phyloP scores from a whole-genome alignment of 2,797 vertebrate genomes.

The Myoxocephalus aenaeus region DNA sequence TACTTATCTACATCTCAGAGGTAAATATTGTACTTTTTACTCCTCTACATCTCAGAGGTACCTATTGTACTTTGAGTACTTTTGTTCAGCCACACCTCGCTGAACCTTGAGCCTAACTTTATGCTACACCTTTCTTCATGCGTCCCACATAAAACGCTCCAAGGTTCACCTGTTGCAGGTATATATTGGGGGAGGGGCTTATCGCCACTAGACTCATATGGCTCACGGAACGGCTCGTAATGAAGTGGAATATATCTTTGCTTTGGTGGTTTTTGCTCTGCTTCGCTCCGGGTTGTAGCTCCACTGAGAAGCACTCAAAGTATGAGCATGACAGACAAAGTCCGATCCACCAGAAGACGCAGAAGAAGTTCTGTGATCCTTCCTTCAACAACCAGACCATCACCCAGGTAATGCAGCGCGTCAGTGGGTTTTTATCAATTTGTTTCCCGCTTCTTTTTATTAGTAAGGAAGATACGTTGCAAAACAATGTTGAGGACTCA shows the following conservation, averaged over 20 bases:
- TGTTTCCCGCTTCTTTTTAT: background rate
- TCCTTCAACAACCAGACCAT: constrained; percentile 36
- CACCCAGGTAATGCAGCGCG: constrained; percentile 47
- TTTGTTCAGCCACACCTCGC: constrained; percentile 43
- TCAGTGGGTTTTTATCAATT: background rate
- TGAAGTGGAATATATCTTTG: constrained; percentile 34
- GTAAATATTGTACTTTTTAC: too few species aligned
- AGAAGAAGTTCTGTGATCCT: constrained; percentile 59
- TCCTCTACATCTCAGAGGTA: too few species aligned
- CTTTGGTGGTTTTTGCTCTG: constrained; percentile 60
- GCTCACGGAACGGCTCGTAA: constrained; percentile 41
- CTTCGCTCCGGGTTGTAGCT: constrained; percentile 47
- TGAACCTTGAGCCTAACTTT: constrained; percentile 61
- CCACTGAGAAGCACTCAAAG: constrained; percentile 8
- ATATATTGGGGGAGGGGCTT: background rate
- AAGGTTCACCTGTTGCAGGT: constrained; percentile 31
- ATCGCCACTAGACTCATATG: background rate
- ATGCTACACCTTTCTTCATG: constrained; percentile 4
- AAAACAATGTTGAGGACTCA: background rate
- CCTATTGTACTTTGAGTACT: too few species aligned
- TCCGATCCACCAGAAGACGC: constrained; percentile 21
- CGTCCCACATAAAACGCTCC: constrained; percentile 24
- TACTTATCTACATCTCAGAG: too few species aligned
- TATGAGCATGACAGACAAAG: background rate
- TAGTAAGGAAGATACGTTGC: background rate